Percentiles rank a stretch among this genome's conserved stretches.
These are phyloP conservation scores for Chaenogobius annularis DNA, from an alignment of 2,113 vertebrate species.

Conservation along the genomic window DNA sequence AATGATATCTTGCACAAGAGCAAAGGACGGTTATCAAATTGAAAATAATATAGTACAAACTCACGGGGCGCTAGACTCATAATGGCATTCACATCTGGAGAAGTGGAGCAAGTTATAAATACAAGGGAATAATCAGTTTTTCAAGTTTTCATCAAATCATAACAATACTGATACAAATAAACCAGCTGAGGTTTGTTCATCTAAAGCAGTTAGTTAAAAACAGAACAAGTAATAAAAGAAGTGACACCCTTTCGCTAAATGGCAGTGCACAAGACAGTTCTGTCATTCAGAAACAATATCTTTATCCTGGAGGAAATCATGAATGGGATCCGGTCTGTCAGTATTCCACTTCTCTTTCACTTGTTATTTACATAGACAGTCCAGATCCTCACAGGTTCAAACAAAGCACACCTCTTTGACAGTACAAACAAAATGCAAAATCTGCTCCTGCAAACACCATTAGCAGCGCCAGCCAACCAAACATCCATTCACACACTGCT, in stretches of 20 bases:
- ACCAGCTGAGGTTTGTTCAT: background rate
- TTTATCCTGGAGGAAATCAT: background rate
- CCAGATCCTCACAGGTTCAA: slow-evolving; percentile 26
- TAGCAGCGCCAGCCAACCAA: slow-evolving; percentile 57
- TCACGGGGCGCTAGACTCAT: background rate
- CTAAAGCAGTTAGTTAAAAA: background rate
- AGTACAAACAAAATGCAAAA: slow-evolving; percentile 41
- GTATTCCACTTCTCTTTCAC: slow-evolving; percentile 45
- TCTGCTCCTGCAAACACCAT: slow-evolving; percentile 49
- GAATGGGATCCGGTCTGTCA: slow-evolving; percentile 44
- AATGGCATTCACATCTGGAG: background rate
- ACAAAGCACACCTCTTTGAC: slow-evolving; percentile 23
- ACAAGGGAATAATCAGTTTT: background rate
- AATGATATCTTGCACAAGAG: background rate
- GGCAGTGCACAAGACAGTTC: background rate
- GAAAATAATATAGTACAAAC: background rate
- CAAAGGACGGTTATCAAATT: background rate
- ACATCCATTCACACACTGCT: slow-evolving; percentile 51
- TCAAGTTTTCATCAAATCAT: background rate
- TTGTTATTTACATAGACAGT: slow-evolving; percentile 43
- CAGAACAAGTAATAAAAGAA: background rate
- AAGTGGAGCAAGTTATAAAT: background rate
- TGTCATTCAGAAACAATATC: background rate
- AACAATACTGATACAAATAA: background rate
- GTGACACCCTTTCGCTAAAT: background rate